Conservation (phyloP, 2,888 invertebrate genomes). For the Calameuta idolon region DNA sequence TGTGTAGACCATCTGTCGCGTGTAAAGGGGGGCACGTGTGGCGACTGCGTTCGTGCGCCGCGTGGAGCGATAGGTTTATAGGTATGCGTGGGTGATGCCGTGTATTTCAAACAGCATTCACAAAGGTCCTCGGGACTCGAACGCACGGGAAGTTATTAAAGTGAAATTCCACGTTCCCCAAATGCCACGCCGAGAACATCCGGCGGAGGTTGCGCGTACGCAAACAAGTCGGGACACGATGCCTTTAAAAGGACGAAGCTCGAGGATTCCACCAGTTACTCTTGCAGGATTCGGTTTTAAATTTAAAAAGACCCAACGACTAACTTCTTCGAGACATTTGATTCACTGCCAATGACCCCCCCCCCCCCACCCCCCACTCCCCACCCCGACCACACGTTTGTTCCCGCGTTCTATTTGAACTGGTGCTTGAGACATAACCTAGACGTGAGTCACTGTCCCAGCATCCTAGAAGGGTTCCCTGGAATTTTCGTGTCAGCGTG, state of each 20-base stretch:
- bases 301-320: neutral
- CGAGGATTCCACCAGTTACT: neutral
- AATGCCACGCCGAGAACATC: conserved; percentile 21
- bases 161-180: conserved; percentile 41
- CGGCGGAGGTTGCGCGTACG: neutral
- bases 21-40: neutral
- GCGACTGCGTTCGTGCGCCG: neutral
- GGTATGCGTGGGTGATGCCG: neutral
- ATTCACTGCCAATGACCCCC: neutral
- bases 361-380: no score
- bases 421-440: neutral
- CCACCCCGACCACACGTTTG: neutral
- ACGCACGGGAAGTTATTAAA: conserved; percentile 45
- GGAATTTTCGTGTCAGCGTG: neutral
- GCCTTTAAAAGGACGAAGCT: neutral
- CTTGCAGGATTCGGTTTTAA: neutral
- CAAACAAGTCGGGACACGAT: neutral
- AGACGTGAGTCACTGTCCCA: neutral
- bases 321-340: neutral
- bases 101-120: neutral
- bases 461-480: neutral
- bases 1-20: neutral
- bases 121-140: neutral
- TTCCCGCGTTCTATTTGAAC: neutral
- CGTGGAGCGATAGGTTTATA: neutral